Percentiles rank a stretch among this genome's conserved stretches.
Evolutionary conservation across 2,888 invertebrate genomes (phyloP).

Genomic region (Aporophyla lueneburgensis): DNA sequence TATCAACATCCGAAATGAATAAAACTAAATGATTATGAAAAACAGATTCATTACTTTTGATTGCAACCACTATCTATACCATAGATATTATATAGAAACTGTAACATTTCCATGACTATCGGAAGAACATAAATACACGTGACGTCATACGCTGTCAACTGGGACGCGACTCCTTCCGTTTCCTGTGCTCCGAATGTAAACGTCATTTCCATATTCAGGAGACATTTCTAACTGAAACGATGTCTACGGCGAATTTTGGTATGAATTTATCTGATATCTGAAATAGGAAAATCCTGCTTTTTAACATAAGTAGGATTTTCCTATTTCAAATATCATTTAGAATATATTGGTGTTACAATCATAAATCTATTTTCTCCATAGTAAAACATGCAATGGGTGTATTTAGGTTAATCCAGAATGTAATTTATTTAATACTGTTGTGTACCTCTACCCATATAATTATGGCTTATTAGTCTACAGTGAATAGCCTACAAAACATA

Average conservation of each 20-base stretch:
- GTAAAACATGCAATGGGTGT: no score
- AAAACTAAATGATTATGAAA: conserved; percentile 14
- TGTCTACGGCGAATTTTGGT: conserved; percentile 15
- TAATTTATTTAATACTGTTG: no score
- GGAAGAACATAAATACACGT: conserved; percentile 35
- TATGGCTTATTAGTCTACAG: no score
- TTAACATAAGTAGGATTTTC: no score
- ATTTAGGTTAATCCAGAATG: no score
- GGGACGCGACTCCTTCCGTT: conserved; percentile 70
- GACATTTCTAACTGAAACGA: conserved; percentile 42
- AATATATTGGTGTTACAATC: no score
- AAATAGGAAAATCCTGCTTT: neutral
- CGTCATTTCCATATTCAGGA: conserved; percentile 62
- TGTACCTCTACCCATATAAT: no score
- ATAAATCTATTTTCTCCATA: no score
- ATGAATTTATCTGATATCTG: neutral
- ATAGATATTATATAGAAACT: conserved; percentile 13
- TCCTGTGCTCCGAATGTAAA: conserved; percentile 67
- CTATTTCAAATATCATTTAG: no score
- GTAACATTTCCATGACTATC: conserved; percentile 44
- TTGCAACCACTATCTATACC: neutral
- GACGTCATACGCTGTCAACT: conserved; percentile 58
- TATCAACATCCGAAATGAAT: neutral
- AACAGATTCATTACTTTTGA: conserved; percentile 12
- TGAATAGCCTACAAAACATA: no score